Base-by-base conservation (phyloP, 2,113 vertebrate genomes). In the Tenrec ecaudatus region DNA sequence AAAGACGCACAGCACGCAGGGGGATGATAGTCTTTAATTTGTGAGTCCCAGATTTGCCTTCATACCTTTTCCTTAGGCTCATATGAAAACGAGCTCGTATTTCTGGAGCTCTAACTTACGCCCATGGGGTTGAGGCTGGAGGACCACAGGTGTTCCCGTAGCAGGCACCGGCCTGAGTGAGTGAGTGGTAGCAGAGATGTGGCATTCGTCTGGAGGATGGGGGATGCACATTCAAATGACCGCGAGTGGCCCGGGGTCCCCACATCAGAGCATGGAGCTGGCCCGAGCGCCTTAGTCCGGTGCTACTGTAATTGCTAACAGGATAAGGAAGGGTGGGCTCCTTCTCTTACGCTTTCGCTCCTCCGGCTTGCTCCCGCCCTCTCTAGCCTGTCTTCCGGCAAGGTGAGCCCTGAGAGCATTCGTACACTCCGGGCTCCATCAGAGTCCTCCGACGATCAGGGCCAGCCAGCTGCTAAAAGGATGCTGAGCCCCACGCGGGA, bases 321-420 rank as follows among this genome's bases (percentile, higher is more conserved):
- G 58, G 27, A 60, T 31, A 47, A 9, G 73, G 68, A 53, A 36
- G 20, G 0, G 2, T 2, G n/a, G 33, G 66, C 1, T 1, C 86
- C 84, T 68, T 0, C 0, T 57, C 85, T 16, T 20, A 73, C 19
- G n/a, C 71, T 38, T 73, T 73, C 33, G n/a, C 3, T 31, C 71
- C 92, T 31, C 71, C 92, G 73, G 12, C 38, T 27, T 80, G 79
- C n/a, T 15, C 10, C 0, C 96, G 88, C 23, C 90, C 38, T 96
- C 88, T 62, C 62, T 95, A 99, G 99, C 98, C 98, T 99, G 96
- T 99, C 99, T 71, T 99, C 99, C 6, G 99, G 99, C 93, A 99
- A 99, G 97, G 99, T 99, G 98, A 99, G 99, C 98, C 99, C 99
- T 0, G 99, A 99, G 98, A 99, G 99, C 98, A 99, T 99, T 94